Evolutionary conservation across 2,888 invertebrate genomes (phyloP), one percentile per base, ranked within the genome.

Genomic region (Psylliodes chrysocephalus): DNA sequence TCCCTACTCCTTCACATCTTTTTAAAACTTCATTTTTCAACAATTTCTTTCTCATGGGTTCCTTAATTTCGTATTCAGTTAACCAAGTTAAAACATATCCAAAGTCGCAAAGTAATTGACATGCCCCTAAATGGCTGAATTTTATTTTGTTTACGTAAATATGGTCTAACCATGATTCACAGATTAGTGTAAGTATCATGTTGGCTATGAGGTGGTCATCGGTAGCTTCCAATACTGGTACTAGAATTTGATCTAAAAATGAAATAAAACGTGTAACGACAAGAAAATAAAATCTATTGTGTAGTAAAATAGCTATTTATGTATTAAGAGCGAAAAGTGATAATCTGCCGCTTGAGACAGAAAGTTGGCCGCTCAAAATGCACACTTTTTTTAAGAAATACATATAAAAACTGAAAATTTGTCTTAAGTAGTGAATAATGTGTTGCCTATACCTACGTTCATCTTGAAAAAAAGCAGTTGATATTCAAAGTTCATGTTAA

Each of bases 101-200:
- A 77, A 95, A 94, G 82, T 95, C 94, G n/a, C 89, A 88, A 17
- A 94, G 81, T 42, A 95, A 83, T 72, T 93, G 93, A 46, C 89
- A 82, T 0, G 94, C 94, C 1, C 94, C 95, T 83, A 89, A 86
- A 60, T 88, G 86, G 63, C 92, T 92, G 82, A 95, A 95, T 78
- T 91, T 92, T 18, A 94, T 90, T 80, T 90, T 90, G 69, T 91
- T 89, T 47, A 89, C 87, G 78, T 92, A 93, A 70, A 95, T 94
- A 74, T 93, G 92, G 79, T 94, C 92, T 54, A 95, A 83, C 94
- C 94, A 94, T 0, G 94, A 90, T 79, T 94, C 94, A 76, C 94
- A 93, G 84, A 93, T 90, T 25, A 94, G 89, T 77, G 90, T 89
- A 28, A 95, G 83, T 54, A 93, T 88, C 86, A 93, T 90, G 74